Evolutionary conservation across 2,113 vertebrate genomes (phyloP), one percentile per base, ranked within the genome.

Genomic region (Macquaria ambigua): DNA sequence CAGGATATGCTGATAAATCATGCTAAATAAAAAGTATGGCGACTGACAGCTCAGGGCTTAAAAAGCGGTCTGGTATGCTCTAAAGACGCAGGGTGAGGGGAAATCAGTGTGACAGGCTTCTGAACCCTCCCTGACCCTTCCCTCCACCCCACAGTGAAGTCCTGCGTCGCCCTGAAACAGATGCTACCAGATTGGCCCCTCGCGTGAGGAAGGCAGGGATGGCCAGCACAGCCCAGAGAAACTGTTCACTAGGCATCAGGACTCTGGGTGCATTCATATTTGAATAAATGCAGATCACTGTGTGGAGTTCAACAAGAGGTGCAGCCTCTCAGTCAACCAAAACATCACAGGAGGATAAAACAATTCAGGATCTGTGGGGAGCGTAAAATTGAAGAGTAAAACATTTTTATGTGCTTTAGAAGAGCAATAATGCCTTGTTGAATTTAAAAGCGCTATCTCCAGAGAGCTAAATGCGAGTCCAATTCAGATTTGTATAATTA

Each of bases 401-500:
- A 63, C 31, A 62, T 61, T 84, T 79, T 69, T 52, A 74, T 46
- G 53, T 28, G 41, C 71, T 88, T 66, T 50, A 70, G 70, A 77
- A 63, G 14, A 37, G 74, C 71, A 85, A 86, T 79, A 34, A 88
- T 66, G 28, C 34, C 61, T 59, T 61, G 70, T 62, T 84, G 74
- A 69, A 80, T 84, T 68, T 62, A 68, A 79, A 85, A 86, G 84
- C 31, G 18, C 79, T n/a, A 75, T 88, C 63, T 88, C 56, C 52
- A 71, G 56, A 86, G 84, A 77, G 82, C 64, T 83, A 79, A 88
- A 89, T 69, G 41, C 16, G 43, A 77, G 84, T 89, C 89, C 83
- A 79, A 77, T 59, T 86, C 50, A 75, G 62, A 80, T 90, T 84
- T 86, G 83, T 83, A 74, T 77, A 81, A 88, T 87, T 80, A 83